These are phyloP conservation scores for Tragelaphus scriptus DNA, from an alignment of 2,113 vertebrate genomes.

Conservation along the genomic window DNA sequence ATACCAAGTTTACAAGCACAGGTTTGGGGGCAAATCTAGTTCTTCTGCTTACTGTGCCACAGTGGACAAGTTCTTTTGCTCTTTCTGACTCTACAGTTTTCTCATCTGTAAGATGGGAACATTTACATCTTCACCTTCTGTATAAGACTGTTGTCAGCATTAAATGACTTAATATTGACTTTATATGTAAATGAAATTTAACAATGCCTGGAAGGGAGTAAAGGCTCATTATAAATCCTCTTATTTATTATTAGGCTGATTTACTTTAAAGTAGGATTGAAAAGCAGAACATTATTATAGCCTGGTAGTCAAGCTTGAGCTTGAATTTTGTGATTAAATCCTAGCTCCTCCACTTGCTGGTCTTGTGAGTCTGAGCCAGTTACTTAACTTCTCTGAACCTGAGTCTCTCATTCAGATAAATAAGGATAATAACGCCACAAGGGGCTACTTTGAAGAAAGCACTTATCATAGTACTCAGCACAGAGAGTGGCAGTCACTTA, in stretches of 20 bases:
- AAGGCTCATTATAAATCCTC: neutral
- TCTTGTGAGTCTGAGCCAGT: neutral
- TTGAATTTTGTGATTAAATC: neutral
- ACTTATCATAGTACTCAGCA: neutral
- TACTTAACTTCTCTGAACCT: neutral
- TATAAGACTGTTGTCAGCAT: neutral
- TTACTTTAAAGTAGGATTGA: neutral
- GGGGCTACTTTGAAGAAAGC: neutral
- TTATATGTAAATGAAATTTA: neutral
- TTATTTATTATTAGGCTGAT: neutral
- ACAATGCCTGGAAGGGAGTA: neutral
- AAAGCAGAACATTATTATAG: neutral
- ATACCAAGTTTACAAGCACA: fast-evolving
- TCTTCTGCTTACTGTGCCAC: neutral
- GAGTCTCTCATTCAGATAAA: neutral
- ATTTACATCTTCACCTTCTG: neutral
- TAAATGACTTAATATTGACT: neutral
- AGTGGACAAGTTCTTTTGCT: neutral
- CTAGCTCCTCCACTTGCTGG: neutral
- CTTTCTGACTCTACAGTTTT: neutral
- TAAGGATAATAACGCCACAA: neutral
- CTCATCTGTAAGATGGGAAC: neutral
- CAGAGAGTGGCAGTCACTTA: neutral
- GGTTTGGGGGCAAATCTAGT: neutral
- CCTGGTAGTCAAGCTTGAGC: neutral